Evolutionary conservation across 1,140 invertebrate genomes (phyloP).

Genomic region (Solenopsis fugax): DNA sequence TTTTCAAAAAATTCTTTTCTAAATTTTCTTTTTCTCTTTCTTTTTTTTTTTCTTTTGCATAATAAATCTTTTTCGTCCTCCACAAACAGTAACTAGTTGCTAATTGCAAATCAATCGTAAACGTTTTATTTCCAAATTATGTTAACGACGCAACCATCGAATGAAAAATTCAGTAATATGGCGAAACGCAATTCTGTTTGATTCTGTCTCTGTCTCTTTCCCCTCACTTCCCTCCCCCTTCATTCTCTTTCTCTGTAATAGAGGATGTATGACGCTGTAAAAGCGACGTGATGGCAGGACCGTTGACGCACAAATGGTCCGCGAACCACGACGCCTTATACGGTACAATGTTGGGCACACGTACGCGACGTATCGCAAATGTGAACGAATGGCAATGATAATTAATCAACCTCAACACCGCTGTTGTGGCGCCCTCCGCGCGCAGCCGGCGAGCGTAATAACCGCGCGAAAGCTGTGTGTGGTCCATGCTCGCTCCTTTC

Average conservation of each 20-base stretch:
- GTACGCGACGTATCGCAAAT: conserved; percentile 63
- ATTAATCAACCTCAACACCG: conserved; percentile 81
- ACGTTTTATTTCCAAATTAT: not conserved
- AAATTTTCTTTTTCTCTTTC: not conserved
- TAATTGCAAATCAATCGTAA: not conserved
- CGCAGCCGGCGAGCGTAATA: conserved; percentile 75
- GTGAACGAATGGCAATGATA: conserved; percentile 77
- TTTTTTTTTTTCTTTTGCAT: not conserved
- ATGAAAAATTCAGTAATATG: not conserved
- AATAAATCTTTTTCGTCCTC: not conserved
- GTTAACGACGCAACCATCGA: not conserved
- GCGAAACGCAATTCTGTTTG: not conserved
- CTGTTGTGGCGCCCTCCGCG: conserved; percentile 72
- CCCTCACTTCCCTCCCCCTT: not conserved
- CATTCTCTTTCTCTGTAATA: not conserved
- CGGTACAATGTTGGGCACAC: conserved; percentile 71
- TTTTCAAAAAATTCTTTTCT: not conserved
- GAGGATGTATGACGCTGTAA: conserved; percentile 16
- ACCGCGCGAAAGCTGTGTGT: conserved; percentile 75
- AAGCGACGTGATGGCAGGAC: conserved; percentile 11
- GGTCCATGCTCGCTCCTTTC: conserved; percentile 76
- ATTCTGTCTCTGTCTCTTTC: not conserved
- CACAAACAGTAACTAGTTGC: not conserved
- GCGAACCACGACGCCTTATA: conserved; percentile 70
- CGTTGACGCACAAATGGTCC: conserved; percentile 51